Conservation (phyloP, 2,113 vertebrate genomes). For the Trogon melanurus region DNA sequence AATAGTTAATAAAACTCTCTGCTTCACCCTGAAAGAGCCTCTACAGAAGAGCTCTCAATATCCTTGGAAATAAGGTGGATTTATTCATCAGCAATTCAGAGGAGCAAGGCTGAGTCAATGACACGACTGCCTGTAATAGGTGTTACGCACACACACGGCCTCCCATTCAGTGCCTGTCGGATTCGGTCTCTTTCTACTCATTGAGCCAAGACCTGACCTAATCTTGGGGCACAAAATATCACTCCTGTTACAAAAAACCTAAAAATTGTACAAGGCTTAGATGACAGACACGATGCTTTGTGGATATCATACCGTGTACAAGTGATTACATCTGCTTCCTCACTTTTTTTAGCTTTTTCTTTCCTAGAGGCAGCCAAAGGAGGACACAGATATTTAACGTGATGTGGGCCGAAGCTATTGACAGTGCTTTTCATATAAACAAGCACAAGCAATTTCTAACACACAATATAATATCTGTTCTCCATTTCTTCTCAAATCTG, state of each 20-base stretch:
- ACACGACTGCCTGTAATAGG: fast-evolving
- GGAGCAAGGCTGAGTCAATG: neutral
- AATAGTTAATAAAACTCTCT: neutral
- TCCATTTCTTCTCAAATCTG: neutral
- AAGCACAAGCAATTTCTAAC: neutral
- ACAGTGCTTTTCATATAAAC: neutral
- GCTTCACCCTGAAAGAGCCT: neutral
- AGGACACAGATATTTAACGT: neutral
- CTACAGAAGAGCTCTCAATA: neutral
- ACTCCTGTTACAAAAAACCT: neutral
- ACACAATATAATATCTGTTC: neutral
- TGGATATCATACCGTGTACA: fast-evolving
- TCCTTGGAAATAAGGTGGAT: neutral
- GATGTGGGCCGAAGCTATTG: neutral
- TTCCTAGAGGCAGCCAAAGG: neutral
- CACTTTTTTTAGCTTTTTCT: neutral
- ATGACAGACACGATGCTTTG: neutral
- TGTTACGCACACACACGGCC: neutral
- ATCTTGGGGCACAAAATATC: neutral
- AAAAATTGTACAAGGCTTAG: neutral
- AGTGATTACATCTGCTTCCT: neutral
- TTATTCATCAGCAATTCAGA: neutral
- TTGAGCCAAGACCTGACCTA: neutral
- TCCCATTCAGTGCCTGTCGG: neutral
- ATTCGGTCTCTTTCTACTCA: neutral